These are phyloP conservation scores for Meriones psammophilus DNA, from an alignment of 2,797 vertebrate species.

Conservation along the genomic window DNA sequence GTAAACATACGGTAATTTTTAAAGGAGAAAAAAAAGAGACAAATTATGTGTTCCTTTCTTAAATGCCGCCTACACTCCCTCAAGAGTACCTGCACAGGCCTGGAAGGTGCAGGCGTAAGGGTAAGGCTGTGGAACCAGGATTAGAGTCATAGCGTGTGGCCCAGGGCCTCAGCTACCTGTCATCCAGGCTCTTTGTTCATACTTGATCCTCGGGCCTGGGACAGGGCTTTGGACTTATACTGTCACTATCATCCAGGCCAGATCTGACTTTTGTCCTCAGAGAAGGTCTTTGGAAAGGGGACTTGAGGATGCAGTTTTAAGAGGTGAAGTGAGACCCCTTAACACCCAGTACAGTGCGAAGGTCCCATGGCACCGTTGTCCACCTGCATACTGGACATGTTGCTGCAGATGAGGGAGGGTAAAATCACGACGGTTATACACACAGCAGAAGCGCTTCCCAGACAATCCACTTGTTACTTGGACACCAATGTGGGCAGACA, in stretches of 20 bases:
- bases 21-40: background rate
- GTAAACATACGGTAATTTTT: background rate
- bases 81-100: background rate
- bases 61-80: background rate
- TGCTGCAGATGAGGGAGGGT: constrained; percentile 46
- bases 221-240: background rate
- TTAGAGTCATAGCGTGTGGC: background rate
- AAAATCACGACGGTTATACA: constrained; percentile 63
- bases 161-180: too few species aligned
- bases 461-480: constrained; percentile 56
- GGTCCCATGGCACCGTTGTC: background rate
- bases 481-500: constrained; percentile 15
- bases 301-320: background rate
- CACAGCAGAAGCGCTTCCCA: background rate
- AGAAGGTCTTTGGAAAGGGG: background rate
- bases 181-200: background rate
- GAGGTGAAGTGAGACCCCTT: background rate
- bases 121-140: background rate
- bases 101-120: background rate
- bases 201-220: background rate
- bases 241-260: background rate
- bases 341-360: too few species aligned
- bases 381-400: background rate
- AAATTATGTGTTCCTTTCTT: background rate
- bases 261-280: background rate